These are phyloP conservation scores for Thripadectes ignobilis DNA, from an alignment of 2,797 vertebrate species.

Conservation along the genomic window DNA sequence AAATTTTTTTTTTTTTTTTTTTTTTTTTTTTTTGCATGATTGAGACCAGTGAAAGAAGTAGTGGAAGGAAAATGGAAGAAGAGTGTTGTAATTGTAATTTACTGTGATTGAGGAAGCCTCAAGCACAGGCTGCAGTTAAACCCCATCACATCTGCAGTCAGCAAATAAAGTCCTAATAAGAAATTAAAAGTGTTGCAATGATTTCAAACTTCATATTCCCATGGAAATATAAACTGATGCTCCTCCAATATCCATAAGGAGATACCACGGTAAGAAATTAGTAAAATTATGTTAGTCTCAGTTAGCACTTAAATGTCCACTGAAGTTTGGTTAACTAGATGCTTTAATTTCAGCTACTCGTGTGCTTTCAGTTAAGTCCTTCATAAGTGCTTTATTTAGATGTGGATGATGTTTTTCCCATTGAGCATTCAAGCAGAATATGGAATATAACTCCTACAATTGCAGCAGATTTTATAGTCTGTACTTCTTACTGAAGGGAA, in stretches of 20 bases:
- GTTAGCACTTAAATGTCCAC: not conserved
- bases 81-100: not conserved
- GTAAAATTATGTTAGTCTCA: not conserved
- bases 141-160: slow-evolving; percentile 1
- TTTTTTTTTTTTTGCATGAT: not conserved
- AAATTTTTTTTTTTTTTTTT: not conserved
- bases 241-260: not conserved
- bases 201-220: not conserved
- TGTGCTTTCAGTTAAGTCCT: not conserved
- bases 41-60: not conserved
- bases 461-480: not conserved
- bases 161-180: slow-evolving; percentile 33
- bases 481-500: not conserved
- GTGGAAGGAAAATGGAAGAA: not conserved
- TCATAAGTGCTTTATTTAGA: not conserved
- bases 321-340: slow-evolving; percentile 12
- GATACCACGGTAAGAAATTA: not conserved
- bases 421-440: not conserved
- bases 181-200: not conserved
- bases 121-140: not conserved
- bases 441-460: not conserved
- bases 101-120: not conserved
- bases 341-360: not conserved
- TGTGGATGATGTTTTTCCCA: not conserved
- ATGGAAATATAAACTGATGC: not conserved